Evolutionary conservation across 1,140 invertebrate genomes (phyloP), one percentile per base, ranked within the genome.

Genomic region (Magallana angulata): DNA sequence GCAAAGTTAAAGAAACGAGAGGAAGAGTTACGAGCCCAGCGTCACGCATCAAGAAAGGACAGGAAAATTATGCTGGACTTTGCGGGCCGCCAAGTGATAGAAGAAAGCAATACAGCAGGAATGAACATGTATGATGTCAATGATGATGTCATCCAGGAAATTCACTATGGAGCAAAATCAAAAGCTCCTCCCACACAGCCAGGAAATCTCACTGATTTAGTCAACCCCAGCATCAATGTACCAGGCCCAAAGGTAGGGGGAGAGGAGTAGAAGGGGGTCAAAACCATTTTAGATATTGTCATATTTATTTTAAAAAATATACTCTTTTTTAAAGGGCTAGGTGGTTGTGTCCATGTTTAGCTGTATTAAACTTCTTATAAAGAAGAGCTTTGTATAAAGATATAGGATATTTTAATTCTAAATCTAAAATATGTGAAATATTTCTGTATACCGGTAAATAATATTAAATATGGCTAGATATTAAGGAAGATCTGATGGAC

Each of bases 31-130:
- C 95, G 96, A 59, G 96, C 96, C 0, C 95, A 96, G 90, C 97
- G 97, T 91, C 96, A 98, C 92, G 96, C 96, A 9, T 97, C 97
- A 56, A 96, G 96, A 76, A 93, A 96, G 93, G 97, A 97, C 92
- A 94, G 97, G 60, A 95, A 94, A 92, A 92, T 94, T 12, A 97
- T 96, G 6, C 96, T 99, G 64, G 98, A 99, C 95, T 97, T 99
- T 95, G 97, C 96, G 14, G 97, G 97, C 94, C 94, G 95, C 89
- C 93, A 94, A 90, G 92, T 96, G 8, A 87, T 96, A 62, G 95
- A 96, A 82, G 95, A 96, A 48, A 88, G 94, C 57, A 86, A 91
- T 60, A 88, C 91, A 68, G 91, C 87, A 57, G 88, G 80, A 76
- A 71, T 93, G 85, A 91, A 94, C 68, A 92, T 94, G 91, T 94